Evolutionary conservation across 2,888 invertebrate genomes (phyloP).

Genomic region (Xestobium rufovillosum): DNA sequence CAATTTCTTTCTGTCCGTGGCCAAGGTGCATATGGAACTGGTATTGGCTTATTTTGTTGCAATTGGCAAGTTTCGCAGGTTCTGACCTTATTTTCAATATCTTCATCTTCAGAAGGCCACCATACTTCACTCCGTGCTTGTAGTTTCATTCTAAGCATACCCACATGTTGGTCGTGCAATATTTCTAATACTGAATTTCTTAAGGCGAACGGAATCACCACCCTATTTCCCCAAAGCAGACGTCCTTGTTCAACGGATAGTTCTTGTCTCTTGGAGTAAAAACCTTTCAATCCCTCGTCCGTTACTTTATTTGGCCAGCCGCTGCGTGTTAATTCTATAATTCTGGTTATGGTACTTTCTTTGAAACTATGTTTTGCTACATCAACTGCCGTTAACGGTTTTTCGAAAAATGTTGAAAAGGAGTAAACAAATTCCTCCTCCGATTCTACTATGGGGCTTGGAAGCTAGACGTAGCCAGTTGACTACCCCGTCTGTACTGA

Average conservation of each 20-base stretch:
- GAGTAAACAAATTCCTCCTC: slow-evolving; percentile 3
- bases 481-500: slow-evolving; percentile 8
- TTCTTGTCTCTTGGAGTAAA: slow-evolving; percentile 7
- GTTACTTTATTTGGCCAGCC: slow-evolving; percentile 11
- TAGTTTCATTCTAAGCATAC: slow-evolving; percentile 27
- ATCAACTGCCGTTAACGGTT: slow-evolving; percentile 5
- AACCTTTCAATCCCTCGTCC: slow-evolving; percentile 3
- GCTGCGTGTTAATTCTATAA: slow-evolving; percentile 9
- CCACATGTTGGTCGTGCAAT: slow-evolving; percentile 20
- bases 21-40: no score
- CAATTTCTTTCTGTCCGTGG: no score
- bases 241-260: slow-evolving; percentile 12
- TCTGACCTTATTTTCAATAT: slow-evolving; percentile 26
- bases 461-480: slow-evolving; percentile 10
- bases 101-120: slow-evolving; percentile 27
- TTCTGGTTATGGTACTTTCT: slow-evolving; percentile 7
- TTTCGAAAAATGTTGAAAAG: no score
- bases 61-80: slow-evolving; percentile 26
- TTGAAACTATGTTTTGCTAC: slow-evolving; percentile 7
- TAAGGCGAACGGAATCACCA: slow-evolving; percentile 17
- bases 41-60: no score
- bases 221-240: slow-evolving; percentile 19
- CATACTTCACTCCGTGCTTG: slow-evolving; percentile 27
- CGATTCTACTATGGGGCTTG: slow-evolving; percentile 6
- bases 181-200: slow-evolving; percentile 16